Conservation (phyloP, 2,113 vertebrate species). For the Spea bombifrons region DNA sequence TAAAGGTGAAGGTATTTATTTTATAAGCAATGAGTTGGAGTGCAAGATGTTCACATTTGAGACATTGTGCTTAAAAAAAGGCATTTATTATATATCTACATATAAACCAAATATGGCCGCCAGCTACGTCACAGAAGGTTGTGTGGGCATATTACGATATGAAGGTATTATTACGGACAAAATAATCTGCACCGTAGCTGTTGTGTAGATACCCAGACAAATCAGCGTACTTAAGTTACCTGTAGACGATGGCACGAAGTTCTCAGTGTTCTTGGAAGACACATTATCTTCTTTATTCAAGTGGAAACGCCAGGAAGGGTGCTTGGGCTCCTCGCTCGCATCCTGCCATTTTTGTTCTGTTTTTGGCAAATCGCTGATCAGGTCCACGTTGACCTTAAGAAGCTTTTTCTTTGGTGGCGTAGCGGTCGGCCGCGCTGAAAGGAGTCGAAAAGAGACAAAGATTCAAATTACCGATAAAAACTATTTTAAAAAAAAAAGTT, state of each 20-base stretch:
- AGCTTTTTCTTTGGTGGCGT: conserved; percentile 50
- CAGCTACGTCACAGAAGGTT: no score
- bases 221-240: background rate
- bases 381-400: conserved; percentile 49
- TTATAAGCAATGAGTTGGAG: no score
- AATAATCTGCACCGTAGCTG: no score
- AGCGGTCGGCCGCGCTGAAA: conserved; percentile 32
- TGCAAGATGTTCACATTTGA: no score
- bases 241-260: conserved; percentile 44
- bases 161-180: no score
- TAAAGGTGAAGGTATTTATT: no score
- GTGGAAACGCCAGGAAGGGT: conserved; percentile 13
- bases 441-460: background rate
- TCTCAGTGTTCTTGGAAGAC: background rate
- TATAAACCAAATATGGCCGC: no score
- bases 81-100: no score
- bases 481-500: background rate
- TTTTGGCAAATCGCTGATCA: conserved; percentile 51
- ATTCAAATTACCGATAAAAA: background rate
- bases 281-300: background rate
- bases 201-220: no score
- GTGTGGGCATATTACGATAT: no score
- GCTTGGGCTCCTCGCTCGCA: conserved; percentile 36
- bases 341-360: conserved; percentile 49
- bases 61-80: no score